These are phyloP conservation scores for Alviniconcha strummeri DNA, from an alignment of 2,888 invertebrate species.

Conservation along the genomic window DNA sequence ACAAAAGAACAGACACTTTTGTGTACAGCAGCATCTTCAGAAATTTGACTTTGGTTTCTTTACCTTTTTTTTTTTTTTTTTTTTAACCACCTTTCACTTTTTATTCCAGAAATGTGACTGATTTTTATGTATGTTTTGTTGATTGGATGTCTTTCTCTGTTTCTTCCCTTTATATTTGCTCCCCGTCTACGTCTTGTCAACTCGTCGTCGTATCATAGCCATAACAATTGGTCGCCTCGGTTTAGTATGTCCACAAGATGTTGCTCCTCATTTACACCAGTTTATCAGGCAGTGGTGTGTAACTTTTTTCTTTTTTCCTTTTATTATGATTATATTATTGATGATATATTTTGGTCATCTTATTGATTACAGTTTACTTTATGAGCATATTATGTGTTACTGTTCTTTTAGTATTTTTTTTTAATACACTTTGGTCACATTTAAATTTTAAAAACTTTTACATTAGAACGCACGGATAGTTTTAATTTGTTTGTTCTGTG, in stretches of 20 bases:
- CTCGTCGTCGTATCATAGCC: conserved; percentile 81
- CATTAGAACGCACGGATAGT: conserved; percentile 19
- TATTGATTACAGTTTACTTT: conserved; percentile 28
- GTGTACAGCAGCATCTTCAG: conserved; percentile 23
- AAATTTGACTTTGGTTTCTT: conserved; percentile 12
- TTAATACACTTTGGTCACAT: neutral
- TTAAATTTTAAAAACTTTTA: conserved; percentile 11
- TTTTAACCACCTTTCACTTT: conserved; percentile 33
- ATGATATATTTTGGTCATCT: conserved; percentile 38
- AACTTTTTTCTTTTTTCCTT: conserved; percentile 64
- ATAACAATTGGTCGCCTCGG: conserved; percentile 99
- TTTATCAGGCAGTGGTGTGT: conserved; percentile 99
- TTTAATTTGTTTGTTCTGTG: conserved; percentile 19
- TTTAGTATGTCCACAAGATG: conserved; percentile 99
- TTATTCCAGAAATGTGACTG: conserved; percentile 32
- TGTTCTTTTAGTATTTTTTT: conserved; percentile 4
- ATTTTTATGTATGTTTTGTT: conserved; percentile 63
- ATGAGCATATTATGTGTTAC: neutral
- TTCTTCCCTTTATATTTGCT: conserved; percentile 72
- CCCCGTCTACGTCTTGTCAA: conserved; percentile 68
- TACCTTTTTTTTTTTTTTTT: conserved; percentile 14
- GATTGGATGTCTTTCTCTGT: conserved; percentile 71
- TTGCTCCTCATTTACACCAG: conserved; percentile 99
- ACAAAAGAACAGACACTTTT: conserved; percentile 22
- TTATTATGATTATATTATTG: conserved; percentile 39